Conservation (phyloP, 2,888 invertebrate species). For the Resseliella maxima region DNA sequence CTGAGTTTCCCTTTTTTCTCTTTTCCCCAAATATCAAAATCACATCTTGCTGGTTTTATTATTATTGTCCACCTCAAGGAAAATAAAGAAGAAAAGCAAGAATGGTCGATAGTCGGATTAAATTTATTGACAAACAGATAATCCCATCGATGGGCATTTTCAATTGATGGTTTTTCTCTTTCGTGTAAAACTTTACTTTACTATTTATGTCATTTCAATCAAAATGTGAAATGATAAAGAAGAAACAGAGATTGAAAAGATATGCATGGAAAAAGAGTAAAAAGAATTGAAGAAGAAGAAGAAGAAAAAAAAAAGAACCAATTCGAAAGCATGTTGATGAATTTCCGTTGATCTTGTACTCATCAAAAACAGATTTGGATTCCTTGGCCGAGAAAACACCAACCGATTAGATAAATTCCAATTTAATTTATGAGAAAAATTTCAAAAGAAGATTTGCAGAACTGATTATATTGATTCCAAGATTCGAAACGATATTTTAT, state of each 20-base stretch:
- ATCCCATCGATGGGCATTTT: slow-evolving; percentile 31
- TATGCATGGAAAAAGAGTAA: no score
- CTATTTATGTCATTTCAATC: slow-evolving; percentile 1
- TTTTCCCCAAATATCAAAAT: slow-evolving; percentile 5
- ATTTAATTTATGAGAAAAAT: not conserved
- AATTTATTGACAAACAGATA: slow-evolving; percentile 50
- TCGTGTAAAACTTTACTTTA: no score
- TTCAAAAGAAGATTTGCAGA: not conserved
- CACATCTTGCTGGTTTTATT: not conserved
- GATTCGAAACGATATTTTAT: no score
- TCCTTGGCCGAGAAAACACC: not conserved
- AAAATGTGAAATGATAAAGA: not conserved
- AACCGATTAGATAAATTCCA: not conserved
- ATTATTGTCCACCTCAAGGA: not conserved
- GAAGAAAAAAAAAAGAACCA: no score
- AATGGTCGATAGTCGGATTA: slow-evolving; percentile 2
- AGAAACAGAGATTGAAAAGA: no score
- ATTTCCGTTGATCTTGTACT: slow-evolving; percentile 9
- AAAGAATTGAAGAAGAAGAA: no score
- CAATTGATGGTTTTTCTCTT: not conserved
- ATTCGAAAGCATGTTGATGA: no score
- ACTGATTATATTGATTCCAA: no score
- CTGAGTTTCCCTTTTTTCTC: slow-evolving; percentile 12
- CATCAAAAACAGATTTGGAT: not conserved
- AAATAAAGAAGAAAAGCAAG: no score